Percentiles rank a stretch among this genome's conserved stretches.
phyloP scores from a whole-genome alignment of 2,797 vertebrate species.

The Mycteria americana region DNA sequence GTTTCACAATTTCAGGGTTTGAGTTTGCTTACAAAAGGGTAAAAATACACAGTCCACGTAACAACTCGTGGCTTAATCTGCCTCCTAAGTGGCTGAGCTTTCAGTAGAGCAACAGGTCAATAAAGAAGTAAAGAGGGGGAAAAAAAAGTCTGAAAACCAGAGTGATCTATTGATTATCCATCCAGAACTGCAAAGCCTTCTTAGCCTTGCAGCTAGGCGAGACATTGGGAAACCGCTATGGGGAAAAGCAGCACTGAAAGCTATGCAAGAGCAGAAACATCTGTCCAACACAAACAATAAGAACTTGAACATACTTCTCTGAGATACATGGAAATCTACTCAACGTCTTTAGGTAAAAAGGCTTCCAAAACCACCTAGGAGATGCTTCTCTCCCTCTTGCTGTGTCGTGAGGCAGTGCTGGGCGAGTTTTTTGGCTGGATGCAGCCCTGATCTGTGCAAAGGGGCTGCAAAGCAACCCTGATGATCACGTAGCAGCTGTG shows the following conservation, averaged over 20 bases:
- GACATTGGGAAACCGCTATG: neutral
- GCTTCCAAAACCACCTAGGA: neutral
- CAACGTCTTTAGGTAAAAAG: neutral
- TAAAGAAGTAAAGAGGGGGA: neutral
- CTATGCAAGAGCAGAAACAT: neutral
- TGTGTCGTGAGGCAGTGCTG: neutral
- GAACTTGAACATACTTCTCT: neutral
- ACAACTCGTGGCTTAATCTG: rapidly evolving
- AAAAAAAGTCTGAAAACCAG: neutral
- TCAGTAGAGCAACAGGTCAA: neutral
- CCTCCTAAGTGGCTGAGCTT: neutral
- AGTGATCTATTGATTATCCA: neutral
- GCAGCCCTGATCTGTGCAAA: neutral
- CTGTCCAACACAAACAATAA: neutral
- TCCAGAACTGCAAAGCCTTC: neutral
- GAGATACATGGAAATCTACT: neutral
- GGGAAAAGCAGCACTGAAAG: neutral
- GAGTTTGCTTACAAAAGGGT: neutral
- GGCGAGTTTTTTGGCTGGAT: neutral
- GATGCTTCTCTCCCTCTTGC: neutral
- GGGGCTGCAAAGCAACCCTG: neutral
- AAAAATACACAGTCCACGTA: neutral
- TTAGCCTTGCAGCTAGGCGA: neutral
- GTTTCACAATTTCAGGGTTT: neutral
- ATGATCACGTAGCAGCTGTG: neutral